These are phyloP conservation scores for Xiphorhynchus elegans DNA, from an alignment of 2,113 vertebrate genomes.

Conservation along the genomic window DNA sequence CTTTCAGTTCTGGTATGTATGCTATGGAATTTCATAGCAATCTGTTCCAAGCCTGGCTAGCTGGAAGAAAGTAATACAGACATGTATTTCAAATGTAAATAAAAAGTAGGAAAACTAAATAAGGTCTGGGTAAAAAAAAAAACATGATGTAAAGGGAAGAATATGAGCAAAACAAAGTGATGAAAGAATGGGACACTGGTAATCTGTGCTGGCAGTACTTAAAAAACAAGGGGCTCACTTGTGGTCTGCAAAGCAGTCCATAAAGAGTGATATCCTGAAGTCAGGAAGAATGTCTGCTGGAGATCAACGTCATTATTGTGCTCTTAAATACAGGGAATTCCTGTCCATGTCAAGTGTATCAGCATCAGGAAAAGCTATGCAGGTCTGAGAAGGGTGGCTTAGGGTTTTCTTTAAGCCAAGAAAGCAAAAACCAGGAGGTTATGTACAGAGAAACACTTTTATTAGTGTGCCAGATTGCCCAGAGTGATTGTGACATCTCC, in stretches of 20 bases:
- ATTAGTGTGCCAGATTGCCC: background rate
- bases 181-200: background rate
- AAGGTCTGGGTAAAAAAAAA: background rate
- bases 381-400: background rate
- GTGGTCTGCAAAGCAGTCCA: background rate
- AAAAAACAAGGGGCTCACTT: background rate
- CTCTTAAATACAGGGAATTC: background rate
- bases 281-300: background rate
- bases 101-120: background rate
- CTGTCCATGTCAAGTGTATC: background rate
- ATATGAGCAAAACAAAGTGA: background rate
- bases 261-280: background rate
- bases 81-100: background rate
- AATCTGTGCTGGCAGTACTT: background rate
- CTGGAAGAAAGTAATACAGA: background rate
- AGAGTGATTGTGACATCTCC: background rate
- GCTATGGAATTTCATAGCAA: background rate
- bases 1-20: background rate
- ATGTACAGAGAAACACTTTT: background rate
- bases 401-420: background rate
- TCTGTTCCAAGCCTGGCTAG: background rate
- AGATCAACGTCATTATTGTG: background rate
- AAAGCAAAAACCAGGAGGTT: background rate
- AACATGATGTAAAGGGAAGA: background rate
- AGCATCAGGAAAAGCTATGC: background rate